Percentiles rank a stretch among this genome's conserved stretches.
Evolutionary conservation across 1,140 invertebrate genomes (phyloP).

Genomic region (Xylocopa sonorina): DNA sequence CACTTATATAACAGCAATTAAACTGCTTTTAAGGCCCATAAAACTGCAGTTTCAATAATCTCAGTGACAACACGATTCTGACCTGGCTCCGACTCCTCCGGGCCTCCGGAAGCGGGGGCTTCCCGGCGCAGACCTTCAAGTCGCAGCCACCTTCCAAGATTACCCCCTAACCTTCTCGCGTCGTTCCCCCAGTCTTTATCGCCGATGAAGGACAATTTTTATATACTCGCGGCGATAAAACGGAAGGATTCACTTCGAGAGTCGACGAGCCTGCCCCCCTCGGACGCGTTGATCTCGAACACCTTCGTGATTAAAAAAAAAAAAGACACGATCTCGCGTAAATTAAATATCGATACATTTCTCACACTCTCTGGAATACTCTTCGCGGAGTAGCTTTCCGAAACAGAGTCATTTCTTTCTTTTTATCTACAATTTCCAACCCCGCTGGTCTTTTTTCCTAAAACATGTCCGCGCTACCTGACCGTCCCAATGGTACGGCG

Average conservation of each 20-base stretch:
- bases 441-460: not conserved
- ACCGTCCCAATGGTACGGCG: conserved; percentile 6
- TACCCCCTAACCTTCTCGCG: not conserved
- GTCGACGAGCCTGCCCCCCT: too few relatives aligned
- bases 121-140: conserved; percentile 45
- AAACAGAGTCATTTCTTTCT: not conserved
- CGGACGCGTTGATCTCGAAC: too few relatives aligned
- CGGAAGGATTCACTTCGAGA: not conserved
- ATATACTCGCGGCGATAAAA: not conserved
- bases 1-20: conserved; percentile 83
- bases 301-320: not conserved
- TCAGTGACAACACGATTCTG: conserved; percentile 81
- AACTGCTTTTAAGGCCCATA: conserved; percentile 83
- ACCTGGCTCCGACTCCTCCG: conserved; percentile 67
- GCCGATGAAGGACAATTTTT: conserved; percentile 19
- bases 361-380: not conserved
- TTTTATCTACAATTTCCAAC: not conserved
- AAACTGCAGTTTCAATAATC: conserved; percentile 83
- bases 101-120: conserved; percentile 37
- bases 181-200: not conserved
- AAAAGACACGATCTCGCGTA: too few relatives aligned
- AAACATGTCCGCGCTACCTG: conserved; percentile 37
- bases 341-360: not conserved
- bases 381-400: not conserved
- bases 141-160: not conserved